Percentiles rank a stretch among this genome's conserved stretches.
phyloP scores from a whole-genome alignment of 2,113 vertebrate genomes.

The Xiphophorus hellerii region DNA sequence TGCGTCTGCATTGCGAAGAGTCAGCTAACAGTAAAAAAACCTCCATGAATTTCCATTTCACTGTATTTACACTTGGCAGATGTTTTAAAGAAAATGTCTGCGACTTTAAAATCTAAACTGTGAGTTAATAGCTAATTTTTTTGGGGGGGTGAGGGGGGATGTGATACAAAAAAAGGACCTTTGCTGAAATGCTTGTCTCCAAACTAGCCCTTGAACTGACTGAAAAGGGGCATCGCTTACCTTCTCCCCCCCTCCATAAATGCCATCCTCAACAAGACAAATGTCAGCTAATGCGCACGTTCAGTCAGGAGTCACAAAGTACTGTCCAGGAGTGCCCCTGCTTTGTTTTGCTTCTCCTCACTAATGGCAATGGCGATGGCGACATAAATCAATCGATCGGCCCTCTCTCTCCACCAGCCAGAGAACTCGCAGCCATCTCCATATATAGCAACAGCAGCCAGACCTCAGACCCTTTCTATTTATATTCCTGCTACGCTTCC shows the following conservation, averaged over 20 bases:
- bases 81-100: neutral
- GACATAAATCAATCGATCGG: constrained; percentile 69
- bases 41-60: too few species aligned
- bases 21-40: too few species aligned
- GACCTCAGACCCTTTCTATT: constrained; percentile 75
- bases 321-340: constrained; percentile 1
- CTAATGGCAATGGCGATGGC: constrained; percentile 35
- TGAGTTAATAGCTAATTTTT: neutral
- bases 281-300: constrained; percentile 21
- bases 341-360: constrained; percentile 39
- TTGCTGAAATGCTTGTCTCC: neutral
- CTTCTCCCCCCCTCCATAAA: constrained; percentile 6
- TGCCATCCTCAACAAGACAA: constrained; percentile 19
- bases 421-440: constrained; percentile 67
- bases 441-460: constrained; percentile 77
- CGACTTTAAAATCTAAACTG: neutral
- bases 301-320: constrained; percentile 1
- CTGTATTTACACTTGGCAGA: too few species aligned
- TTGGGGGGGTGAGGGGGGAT: too few species aligned
- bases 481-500: constrained; percentile 68
- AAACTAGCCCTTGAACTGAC: constrained; percentile 1
- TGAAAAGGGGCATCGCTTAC: neutral
- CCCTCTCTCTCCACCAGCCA: constrained; percentile 10
- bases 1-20: too few species aligned
- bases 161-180: neutral